A percentile compares a stretch with the other conserved stretches of the same genome.
These are phyloP conservation scores for Dreissena rostriformis DNA, from an alignment of 1,140 invertebrate genomes.

Conservation along the genomic window DNA sequence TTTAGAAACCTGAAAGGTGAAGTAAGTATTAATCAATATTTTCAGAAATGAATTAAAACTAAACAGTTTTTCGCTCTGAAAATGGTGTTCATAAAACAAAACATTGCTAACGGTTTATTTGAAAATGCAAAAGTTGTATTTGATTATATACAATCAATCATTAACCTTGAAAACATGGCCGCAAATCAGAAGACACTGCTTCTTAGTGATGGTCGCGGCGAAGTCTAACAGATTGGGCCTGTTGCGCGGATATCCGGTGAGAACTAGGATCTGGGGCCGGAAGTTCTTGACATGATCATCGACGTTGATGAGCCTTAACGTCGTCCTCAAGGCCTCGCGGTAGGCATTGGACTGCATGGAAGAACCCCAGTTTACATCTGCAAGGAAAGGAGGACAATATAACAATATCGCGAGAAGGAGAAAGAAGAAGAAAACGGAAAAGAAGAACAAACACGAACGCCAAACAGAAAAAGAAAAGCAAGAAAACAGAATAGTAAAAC, in stretches of 20 bases:
- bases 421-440: too few species aligned
- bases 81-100: too few species aligned
- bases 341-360: slow-evolving; percentile 98
- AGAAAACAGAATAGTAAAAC: too few species aligned
- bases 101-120: too few species aligned
- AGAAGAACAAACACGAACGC: too few species aligned
- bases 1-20: too few species aligned
- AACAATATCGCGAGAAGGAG: too few species aligned
- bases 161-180: slow-evolving; percentile 93
- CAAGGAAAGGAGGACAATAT: background rate
- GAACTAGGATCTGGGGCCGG: slow-evolving; percentile 93
- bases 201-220: slow-evolving; percentile 94
- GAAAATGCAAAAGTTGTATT: background rate
- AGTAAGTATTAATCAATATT: too few species aligned
- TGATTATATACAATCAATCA: too few species aligned
- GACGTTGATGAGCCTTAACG: slow-evolving; percentile 92
- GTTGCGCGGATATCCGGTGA: slow-evolving; percentile 91
- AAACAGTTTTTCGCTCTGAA: too few species aligned
- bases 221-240: slow-evolving; percentile 94
- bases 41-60: too few species aligned
- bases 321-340: slow-evolving; percentile 92
- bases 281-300: slow-evolving; percentile 99
- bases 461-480: too few species aligned
- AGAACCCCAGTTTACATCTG: slow-evolving; percentile 98
- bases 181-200: slow-evolving; percentile 94